Evolutionary conservation across 2,888 invertebrate species (phyloP).

Genomic region (Leucoptera coffeella): DNA sequence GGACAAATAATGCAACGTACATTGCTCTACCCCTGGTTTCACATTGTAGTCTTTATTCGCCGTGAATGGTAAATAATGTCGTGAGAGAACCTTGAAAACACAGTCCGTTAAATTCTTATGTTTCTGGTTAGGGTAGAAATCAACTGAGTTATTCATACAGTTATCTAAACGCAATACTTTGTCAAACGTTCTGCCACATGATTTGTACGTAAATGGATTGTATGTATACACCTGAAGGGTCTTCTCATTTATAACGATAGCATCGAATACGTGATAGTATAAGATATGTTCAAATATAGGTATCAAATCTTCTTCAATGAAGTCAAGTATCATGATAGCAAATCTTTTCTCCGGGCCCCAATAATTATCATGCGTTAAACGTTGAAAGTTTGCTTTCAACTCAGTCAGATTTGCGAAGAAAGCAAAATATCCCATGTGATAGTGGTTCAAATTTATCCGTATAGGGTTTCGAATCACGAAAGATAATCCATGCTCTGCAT

Average conservation of each 20-base stretch:
- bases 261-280: background rate
- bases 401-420: too few relatives aligned
- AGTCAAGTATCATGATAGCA: too few relatives aligned
- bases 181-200: conserved; percentile 1
- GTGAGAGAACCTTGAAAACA: conserved; percentile 1
- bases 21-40: conserved; percentile 11
- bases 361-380: too few relatives aligned
- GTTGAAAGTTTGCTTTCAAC: too few relatives aligned
- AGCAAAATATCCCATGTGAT: too few relatives aligned
- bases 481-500: too few relatives aligned
- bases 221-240: background rate
- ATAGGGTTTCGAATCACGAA: too few relatives aligned
- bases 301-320: too few relatives aligned
- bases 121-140: conserved; percentile 1
- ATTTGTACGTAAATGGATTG: conserved; percentile 1
- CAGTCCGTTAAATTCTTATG: background rate
- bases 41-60: background rate
- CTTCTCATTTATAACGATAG: background rate
- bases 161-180: background rate
- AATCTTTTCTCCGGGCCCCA: too few relatives aligned
- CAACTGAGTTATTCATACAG: background rate
- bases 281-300: too few relatives aligned
- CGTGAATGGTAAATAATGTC: conserved; percentile 1
- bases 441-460: too few relatives aligned
- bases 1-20: conserved; percentile 13